Conservation (phyloP, 2,797 vertebrate genomes). For the Perodicticus potto region DNA sequence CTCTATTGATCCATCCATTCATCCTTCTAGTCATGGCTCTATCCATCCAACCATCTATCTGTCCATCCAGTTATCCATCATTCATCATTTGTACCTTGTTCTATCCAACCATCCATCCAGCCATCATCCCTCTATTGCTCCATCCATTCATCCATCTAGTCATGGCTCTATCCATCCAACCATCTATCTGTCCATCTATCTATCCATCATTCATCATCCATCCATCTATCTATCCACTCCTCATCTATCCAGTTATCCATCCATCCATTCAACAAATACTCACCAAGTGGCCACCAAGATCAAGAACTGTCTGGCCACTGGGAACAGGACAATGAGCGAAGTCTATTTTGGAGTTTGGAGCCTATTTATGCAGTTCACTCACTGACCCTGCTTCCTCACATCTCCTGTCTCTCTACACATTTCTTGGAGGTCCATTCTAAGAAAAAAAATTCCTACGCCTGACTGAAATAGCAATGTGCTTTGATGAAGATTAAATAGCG, state of each 20-base stretch:
- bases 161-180: too few relatives aligned
- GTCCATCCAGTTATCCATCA: neutral
- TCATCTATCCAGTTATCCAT: neutral
- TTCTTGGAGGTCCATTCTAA: constrained; percentile 16
- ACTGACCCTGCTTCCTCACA: neutral
- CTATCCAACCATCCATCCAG: neutral
- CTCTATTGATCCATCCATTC: neutral
- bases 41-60: neutral
- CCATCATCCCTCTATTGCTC: too few relatives aligned
- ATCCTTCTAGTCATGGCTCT: neutral
- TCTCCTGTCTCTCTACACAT: neutral
- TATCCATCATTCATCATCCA: too few relatives aligned
- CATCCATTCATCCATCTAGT: too few relatives aligned
- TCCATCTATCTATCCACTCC: too few relatives aligned
- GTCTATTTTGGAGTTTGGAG: neutral
- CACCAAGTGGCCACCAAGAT: neutral
- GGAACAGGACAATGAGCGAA: neutral
- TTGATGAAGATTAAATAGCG: neutral
- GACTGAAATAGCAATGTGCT: neutral
- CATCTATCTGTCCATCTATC: too few relatives aligned
- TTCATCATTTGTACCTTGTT: too few relatives aligned
- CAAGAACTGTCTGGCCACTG: neutral
- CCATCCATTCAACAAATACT: neutral
- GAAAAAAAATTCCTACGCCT: neutral
- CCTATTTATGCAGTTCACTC: neutral